Evolutionary conservation across 2,888 invertebrate genomes (phyloP).

Genomic region (Apotomis turbidana): DNA sequence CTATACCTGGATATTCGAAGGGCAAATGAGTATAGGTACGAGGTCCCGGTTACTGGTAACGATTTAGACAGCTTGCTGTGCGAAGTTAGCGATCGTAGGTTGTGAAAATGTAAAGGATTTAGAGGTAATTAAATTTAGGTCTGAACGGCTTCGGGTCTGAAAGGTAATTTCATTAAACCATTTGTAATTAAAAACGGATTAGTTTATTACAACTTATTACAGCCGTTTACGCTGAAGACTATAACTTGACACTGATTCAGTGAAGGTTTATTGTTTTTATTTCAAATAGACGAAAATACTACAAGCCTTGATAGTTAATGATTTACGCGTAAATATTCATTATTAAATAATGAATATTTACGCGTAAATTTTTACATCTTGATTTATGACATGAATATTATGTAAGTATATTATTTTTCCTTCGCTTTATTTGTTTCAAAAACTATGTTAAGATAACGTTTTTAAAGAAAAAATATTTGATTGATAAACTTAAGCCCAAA

Average conservation of each 20-base stretch:
- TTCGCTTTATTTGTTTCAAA: no score
- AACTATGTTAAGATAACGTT: no score
- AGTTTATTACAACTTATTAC: constrained; percentile 23
- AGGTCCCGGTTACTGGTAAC: constrained; percentile 24
- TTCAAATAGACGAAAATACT: neutral
- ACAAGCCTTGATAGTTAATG: no score
- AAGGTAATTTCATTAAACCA: constrained; percentile 26
- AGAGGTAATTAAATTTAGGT: constrained; percentile 28
- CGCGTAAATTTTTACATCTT: no score
- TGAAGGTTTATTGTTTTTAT: neutral
- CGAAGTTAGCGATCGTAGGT: constrained; percentile 20
- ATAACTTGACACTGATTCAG: constrained; percentile 2
- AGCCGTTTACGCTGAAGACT: constrained; percentile 6
- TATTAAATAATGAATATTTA: no score
- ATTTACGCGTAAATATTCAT: no score
- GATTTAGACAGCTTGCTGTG: constrained; percentile 24
- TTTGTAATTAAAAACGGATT: constrained; percentile 25
- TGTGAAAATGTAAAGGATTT: constrained; percentile 33
- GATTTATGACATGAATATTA: no score
- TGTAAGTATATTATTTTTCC: no score
- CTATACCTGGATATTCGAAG: constrained; percentile 66
- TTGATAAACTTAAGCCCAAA: no score
- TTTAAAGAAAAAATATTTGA: no score
- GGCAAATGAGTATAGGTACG: constrained; percentile 55
- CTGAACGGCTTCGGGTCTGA: constrained; percentile 1